Conservation (phyloP, 2,888 invertebrate species). For the Pilophorus perplexus region DNA sequence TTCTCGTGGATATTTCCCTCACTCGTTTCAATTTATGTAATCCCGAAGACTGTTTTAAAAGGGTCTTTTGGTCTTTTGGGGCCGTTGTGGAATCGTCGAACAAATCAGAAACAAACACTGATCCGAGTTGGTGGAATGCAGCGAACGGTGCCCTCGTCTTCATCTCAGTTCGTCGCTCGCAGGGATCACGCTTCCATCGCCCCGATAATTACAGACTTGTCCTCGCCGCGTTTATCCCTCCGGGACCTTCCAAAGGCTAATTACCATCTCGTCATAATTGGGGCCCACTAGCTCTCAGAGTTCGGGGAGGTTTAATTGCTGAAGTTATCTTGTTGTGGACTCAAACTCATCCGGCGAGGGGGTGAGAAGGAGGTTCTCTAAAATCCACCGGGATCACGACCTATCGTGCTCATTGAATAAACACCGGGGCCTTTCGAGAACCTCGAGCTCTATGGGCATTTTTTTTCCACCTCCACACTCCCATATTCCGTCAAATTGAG, state of each 20-base stretch:
- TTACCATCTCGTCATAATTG: constrained; percentile 43
- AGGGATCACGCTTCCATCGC: constrained; percentile 42
- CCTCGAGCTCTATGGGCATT: background rate
- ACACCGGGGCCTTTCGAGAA: constrained; percentile 21
- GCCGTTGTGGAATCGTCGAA: too few species aligned
- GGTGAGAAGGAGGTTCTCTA: constrained; percentile 6
- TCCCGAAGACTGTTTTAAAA: too few species aligned
- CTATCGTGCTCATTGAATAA: constrained; percentile 43
- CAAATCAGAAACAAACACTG: too few species aligned
- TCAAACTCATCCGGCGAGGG: too few species aligned
- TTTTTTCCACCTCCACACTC: background rate
- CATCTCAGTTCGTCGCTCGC: constrained; percentile 40
- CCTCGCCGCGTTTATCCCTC: constrained; percentile 40
- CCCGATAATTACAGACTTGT: constrained; percentile 40
- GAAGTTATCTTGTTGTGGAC: constrained; percentile 37
- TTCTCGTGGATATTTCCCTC: too few species aligned
- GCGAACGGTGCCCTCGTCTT: constrained; percentile 4
- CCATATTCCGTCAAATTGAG: too few species aligned
- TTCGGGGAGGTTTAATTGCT: constrained; percentile 37
- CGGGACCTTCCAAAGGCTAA: constrained; percentile 29
- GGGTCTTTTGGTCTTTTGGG: too few species aligned
- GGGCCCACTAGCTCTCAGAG: constrained; percentile 16
- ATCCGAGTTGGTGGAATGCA: too few species aligned
- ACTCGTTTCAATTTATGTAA: too few species aligned
- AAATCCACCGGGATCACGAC: constrained; percentile 36